phyloP scores from a whole-genome alignment of 2,113 vertebrate species.

The Toxotes jaculatrix region DNA sequence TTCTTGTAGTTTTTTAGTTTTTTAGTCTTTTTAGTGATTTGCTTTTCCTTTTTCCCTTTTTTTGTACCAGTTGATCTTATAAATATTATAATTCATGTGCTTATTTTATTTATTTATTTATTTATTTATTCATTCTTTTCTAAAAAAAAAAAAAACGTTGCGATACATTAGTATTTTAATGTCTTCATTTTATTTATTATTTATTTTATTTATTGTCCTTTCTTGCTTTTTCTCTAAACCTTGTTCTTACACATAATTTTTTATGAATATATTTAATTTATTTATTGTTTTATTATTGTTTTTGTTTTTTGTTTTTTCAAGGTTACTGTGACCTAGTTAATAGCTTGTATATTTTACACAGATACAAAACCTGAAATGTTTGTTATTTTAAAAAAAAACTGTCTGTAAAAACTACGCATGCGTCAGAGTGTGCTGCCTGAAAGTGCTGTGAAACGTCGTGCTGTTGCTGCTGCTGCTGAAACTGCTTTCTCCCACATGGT shows the following conservation, averaged over 20 bases:
- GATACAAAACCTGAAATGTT: background rate
- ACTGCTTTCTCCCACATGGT: slow-evolving; percentile 45
- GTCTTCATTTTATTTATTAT: background rate
- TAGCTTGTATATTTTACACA: background rate
- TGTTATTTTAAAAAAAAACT: background rate
- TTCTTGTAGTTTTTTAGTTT: too few species aligned
- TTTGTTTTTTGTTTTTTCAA: too few species aligned
- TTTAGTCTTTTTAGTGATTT: too few species aligned
- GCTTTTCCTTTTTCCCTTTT: too few species aligned
- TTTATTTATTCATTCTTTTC: background rate
- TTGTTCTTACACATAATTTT: background rate
- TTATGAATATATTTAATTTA: background rate
- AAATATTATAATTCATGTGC: background rate
- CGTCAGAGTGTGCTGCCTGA: background rate
- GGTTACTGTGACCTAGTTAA: too few species aligned
- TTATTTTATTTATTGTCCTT: background rate
- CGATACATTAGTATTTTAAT: too few species aligned
- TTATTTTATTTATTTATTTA: background rate
- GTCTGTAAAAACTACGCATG: slow-evolving; percentile 35
- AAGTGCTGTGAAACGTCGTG: slow-evolving; percentile 13
- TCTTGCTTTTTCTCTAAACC: background rate
- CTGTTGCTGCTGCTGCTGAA: background rate
- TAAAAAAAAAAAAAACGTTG: too few species aligned
- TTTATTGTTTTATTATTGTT: too few species aligned
- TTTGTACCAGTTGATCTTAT: background rate